Evolutionary conservation across 37 sponge, comb jelly and placozoan genomes (phyloP), one percentile per base, ranked within the genome.

Genomic region (Hexactinellida sp.): DNA sequence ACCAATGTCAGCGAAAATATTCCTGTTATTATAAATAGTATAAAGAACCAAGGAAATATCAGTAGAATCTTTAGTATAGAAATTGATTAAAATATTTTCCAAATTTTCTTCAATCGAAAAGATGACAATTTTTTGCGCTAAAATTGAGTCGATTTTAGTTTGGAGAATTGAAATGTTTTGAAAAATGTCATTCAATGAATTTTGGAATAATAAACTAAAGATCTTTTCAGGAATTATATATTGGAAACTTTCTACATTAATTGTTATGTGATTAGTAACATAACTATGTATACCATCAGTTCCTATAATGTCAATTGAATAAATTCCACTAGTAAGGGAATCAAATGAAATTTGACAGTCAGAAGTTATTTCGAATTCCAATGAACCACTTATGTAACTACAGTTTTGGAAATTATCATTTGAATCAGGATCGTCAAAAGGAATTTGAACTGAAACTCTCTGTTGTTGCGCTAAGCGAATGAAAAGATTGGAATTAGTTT

Each of bases 381-480:
- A 47, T 63, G 76, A 63, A 63, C 76, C 76, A n/a, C 13, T 63
- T 63, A 7, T 35, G 47, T 54, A 23, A n/a, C 37, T 23, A 88
- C 92, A 92, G 19, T 71, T 83, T 24, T 28, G 36, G 76, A 90
- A 90, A 0, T 82, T 83, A 23, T 84, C 55, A 84, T 54, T 47
- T 35, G 23, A 38, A 37, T 90, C 90, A 32, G 91, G 84, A 82
- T 89, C 90, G 25, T 36, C 1, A 83, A 93, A 88, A 37, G 89
- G 41, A 54, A 90, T 36, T 54, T 39, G 39, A 83, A 82, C 89
- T 37, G 89, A 82, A 30, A 63, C 38, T 16, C 84, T 86, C 25
- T 90, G 54, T 19, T 54, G 85, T 23, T 83, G 37, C 3, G 36
- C 38, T 30, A 92, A 54, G 13, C 39, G 55, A n/a, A 92, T 55